Evolutionary conservation across 2,888 invertebrate species (phyloP), one percentile per base, ranked within the genome.

Genomic region (Anoplius nigerrimus): DNA sequence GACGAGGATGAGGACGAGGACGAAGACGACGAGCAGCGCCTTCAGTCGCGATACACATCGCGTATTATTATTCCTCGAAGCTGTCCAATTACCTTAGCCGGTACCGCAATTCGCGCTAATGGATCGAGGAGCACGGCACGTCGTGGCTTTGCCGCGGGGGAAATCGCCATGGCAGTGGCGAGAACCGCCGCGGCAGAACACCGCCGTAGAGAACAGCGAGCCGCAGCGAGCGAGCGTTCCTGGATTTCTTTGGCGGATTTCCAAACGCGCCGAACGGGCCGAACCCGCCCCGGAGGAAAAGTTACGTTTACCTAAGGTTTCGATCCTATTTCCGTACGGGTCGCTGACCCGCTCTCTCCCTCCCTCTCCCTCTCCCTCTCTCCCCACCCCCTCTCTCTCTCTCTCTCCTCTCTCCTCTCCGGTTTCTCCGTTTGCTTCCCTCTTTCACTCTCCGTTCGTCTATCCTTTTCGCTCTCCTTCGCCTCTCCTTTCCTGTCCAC

Each of bases 261-360:
- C 86, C 86, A 87, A 85, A 83, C 79, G 80, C 82, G 79, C 74
- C 76, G 80, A 81, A 76, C 81, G 72, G 76, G 75, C 72, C 82
- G 73, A 78, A 80, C 79, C 76, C 77, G 72, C 78, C 74, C 76
- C 79, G 79, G 74, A 73, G 79, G 84, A 84, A 85, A 84, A 86
- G 82, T 85, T 81, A 79, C 82, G 84, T 85, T 86, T 85, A 85
- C 81, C 85, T 85, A 83, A 85, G 85, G 78, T 84, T 86, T 84
- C 85, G 80, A 84, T 78, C 83, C 86, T 86, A 87, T 87, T 87
- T 86, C 82, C 81, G 86, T 85, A 81, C 78, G 75, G 84, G 86
- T 86, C 85, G 78, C 53, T 74, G 85, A 86, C 83, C 84, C 70
- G 66, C 55, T 62, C 64, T 66, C 54, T 54, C 34, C 43, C 54